Conservation (phyloP, 2,797 vertebrate species). For the Synaphobranchus kaupii region DNA sequence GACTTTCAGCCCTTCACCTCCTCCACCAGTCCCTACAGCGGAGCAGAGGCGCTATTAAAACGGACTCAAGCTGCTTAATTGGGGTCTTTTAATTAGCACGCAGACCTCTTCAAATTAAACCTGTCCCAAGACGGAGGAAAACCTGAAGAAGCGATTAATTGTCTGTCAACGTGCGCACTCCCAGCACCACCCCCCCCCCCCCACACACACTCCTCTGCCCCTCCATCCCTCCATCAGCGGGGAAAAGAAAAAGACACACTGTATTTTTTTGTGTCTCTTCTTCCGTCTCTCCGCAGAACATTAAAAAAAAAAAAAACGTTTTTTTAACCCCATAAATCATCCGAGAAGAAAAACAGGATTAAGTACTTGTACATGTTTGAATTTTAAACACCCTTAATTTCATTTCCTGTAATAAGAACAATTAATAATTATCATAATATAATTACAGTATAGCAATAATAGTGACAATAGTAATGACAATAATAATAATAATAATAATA, state of each 20-base stretch:
- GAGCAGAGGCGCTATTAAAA: conserved; percentile 25
- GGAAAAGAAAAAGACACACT: conserved; percentile 56
- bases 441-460: conserved; percentile 67
- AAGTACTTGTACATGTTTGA: conserved; percentile 57
- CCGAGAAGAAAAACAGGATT: conserved; percentile 47
- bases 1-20: background rate
- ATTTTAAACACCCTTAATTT: conserved; percentile 67
- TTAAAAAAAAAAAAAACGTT: conserved; percentile 11
- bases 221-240: conserved; percentile 49
- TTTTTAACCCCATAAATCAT: conserved; percentile 36
- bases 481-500: conserved; percentile 46
- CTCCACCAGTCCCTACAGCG: background rate
- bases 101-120: conserved; percentile 30
- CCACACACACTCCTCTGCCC: background rate
- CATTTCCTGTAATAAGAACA: conserved; percentile 61
- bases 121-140: conserved; percentile 32
- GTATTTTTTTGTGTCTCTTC: conserved; percentile 37
- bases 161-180: conserved; percentile 34
- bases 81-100: conserved; percentile 33
- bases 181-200: conserved; percentile 29
- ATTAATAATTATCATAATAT: conserved; percentile 64
- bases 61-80: conserved; percentile 24
- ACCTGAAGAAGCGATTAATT: conserved; percentile 31
- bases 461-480: conserved; percentile 53
- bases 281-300: conserved; percentile 45